Percentiles rank a stretch among this genome's conserved stretches.
These are phyloP conservation scores for Crotalus viridis DNA, from an alignment of 2,113 vertebrate species.

Conservation along the genomic window DNA sequence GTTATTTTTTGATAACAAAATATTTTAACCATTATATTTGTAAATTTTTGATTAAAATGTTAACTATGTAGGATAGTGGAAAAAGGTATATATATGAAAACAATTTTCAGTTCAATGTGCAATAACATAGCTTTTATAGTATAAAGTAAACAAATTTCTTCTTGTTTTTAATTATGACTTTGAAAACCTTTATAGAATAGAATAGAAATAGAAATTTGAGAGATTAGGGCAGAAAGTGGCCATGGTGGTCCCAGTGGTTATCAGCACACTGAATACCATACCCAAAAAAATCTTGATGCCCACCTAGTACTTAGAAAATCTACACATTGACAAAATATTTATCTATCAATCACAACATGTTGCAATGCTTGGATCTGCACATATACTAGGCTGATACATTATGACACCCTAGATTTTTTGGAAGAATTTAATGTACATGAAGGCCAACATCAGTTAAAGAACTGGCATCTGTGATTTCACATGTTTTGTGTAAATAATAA, in stretches of 20 bases:
- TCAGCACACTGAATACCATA: neutral
- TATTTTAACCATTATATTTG: neutral
- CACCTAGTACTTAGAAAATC: neutral
- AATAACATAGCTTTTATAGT: neutral
- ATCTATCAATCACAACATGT: neutral
- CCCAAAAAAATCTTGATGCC: neutral
- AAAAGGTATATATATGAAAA: neutral
- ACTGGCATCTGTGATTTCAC: neutral
- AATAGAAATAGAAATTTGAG: neutral
- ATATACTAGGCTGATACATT: neutral
- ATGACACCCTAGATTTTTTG: neutral
- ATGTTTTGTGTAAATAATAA: neutral
- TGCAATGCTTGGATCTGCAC: neutral
- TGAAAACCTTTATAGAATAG: neutral
- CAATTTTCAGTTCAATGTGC: neutral
- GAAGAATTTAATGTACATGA: neutral
- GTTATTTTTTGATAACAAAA: neutral
- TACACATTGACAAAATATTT: neutral
- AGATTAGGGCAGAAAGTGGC: neutral
- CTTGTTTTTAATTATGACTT: neutral
- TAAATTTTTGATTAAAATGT: neutral
- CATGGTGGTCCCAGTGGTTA: neutral
- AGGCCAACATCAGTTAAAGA: neutral
- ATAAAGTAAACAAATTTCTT: neutral
- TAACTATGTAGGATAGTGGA: neutral